Evolutionary conservation across 2,888 invertebrate genomes (phyloP).

Genomic region (Archaeoteleia sp.): DNA sequence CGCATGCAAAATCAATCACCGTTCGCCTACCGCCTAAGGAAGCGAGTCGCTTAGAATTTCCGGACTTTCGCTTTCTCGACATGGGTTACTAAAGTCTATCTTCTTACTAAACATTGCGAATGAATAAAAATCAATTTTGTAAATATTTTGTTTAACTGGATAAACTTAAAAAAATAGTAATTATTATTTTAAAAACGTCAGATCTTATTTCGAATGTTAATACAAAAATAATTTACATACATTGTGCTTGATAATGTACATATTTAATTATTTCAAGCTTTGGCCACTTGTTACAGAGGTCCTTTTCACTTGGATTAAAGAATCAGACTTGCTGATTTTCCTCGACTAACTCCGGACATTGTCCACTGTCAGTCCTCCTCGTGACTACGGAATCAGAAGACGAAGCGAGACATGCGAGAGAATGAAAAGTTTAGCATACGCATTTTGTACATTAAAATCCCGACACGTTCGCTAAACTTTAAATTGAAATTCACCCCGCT

Average conservation of each 20-base stretch:
- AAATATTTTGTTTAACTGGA: too few relatives aligned
- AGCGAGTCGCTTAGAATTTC: slow-evolving; percentile 43
- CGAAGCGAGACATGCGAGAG: slow-evolving; percentile 44
- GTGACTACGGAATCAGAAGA: slow-evolving; percentile 52
- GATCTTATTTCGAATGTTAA: too few relatives aligned
- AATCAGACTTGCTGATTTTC: slow-evolving; percentile 73
- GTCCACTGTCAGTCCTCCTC: slow-evolving; percentile 55
- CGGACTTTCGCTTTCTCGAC: slow-evolving; percentile 62
- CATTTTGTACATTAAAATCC: slow-evolving; percentile 71
- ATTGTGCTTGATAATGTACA: slow-evolving; percentile 26
- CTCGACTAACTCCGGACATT: slow-evolving; percentile 48
- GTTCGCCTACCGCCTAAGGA: slow-evolving; percentile 57
- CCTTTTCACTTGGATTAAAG: slow-evolving; percentile 33
- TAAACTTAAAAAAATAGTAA: too few relatives aligned
- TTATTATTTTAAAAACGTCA: too few relatives aligned
- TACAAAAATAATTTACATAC: too few relatives aligned
- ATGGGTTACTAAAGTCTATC: slow-evolving; percentile 62
- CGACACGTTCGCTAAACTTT: slow-evolving; percentile 69
- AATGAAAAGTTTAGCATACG: slow-evolving; percentile 69
- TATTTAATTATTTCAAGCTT: slow-evolving; percentile 43
- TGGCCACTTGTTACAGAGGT: neutral
- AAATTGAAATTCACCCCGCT: slow-evolving; percentile 68
- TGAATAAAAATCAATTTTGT: too few relatives aligned
- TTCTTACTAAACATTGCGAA: too few relatives aligned
- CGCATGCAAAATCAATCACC: slow-evolving; percentile 75